phyloP scores from a whole-genome alignment of 1,140 invertebrate genomes.

The Brachionus koreanus region DNA sequence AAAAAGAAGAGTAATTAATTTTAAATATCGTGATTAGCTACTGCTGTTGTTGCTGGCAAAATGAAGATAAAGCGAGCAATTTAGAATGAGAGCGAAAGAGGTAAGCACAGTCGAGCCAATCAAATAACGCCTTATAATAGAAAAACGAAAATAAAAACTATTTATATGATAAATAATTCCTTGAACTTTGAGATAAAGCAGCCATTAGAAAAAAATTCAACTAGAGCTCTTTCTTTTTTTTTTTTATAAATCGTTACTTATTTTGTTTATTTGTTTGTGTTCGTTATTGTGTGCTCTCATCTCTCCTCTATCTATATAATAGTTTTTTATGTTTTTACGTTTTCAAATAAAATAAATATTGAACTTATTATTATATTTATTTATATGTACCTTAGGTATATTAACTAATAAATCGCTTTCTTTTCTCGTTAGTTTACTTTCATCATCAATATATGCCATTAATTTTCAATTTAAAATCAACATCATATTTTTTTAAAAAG shows the following conservation, averaged over 20 bases:
- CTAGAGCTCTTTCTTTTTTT: not conserved
- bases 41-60: not conserved
- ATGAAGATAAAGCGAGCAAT: not conserved
- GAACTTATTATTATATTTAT: not conserved
- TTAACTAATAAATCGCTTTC: not conserved
- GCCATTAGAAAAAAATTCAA: not conserved
- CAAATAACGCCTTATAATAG: not conserved
- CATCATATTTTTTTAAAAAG: not conserved
- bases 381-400: not conserved
- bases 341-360: conserved; percentile 6
- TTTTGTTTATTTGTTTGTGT: not conserved
- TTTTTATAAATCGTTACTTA: not conserved
- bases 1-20: not conserved
- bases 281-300: not conserved
- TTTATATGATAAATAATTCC: not conserved
- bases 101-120: not conserved
- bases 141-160: not conserved
- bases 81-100: not conserved
- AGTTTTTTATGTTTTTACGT: conserved; percentile 9
- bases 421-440: not conserved
- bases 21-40: conserved; percentile 2
- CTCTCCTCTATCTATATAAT: not conserved
- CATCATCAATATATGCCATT: not conserved
- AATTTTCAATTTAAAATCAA: not conserved
- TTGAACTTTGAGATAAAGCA: not conserved